Evolutionary conservation across 2,113 vertebrate genomes (phyloP), one percentile per base, ranked within the genome.

Genomic region (Electrona antarctica): DNA sequence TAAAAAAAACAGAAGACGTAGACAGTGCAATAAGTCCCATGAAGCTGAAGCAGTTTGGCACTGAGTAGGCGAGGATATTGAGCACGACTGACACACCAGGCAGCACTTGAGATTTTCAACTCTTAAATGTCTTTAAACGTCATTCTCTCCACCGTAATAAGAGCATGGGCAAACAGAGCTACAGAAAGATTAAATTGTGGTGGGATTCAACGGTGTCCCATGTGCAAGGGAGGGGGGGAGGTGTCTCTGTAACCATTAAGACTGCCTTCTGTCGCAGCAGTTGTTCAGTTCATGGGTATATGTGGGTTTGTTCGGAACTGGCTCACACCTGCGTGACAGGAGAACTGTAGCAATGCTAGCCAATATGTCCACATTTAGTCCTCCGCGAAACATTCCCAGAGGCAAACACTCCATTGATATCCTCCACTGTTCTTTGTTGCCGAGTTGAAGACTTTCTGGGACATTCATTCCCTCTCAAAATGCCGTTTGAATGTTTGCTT

Each of bases 11-110:
- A 51, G 66, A 65, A 72, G 57, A 84, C 67, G 77, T 63, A 71
- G 77, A 84, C 60, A 77, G 49, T 78, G 71, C 68, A 60, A 76
- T 82, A 74, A 77, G 81, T 87, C 73, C 70, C 64, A 76, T 59
- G 64, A 69, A 75, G 78, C 75, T 80, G 73, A 84, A 81, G 67
- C 64, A 45, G 87, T 86, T 92, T 92, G 91, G 92, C 91, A 93
- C 89, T 59, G 85, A 74, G 78, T 59, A 77, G 71, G 73, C 63
- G 41, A 75, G 28, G 55, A 71, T 80, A 65, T 82, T 62, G 59
- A 48, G 62, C 61, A 80, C 15, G 48, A 76, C 73, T 75, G 59
- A 79, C 52, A 74, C 77, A 74, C 62, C 73, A 41, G 33, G 3
- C 33, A 83, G 61, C 64, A 58, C 29, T 54, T 64, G 63, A 82